Conservation (phyloP, 2,797 vertebrate genomes). For the Diplodus puntazzo region DNA sequence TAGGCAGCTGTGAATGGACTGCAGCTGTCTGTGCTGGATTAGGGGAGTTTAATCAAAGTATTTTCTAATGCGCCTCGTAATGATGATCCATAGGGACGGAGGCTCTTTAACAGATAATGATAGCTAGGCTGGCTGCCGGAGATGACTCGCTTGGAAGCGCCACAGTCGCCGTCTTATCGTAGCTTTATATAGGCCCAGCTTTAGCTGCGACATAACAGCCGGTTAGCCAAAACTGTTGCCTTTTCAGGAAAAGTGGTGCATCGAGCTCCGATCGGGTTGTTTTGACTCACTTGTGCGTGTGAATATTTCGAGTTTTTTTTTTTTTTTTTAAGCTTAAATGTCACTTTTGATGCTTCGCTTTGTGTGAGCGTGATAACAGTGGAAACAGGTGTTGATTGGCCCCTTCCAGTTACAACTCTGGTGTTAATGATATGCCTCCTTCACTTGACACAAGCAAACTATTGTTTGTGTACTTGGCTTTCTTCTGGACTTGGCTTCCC, state of each 20-base stretch:
- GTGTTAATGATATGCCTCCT: slow-evolving; percentile 68
- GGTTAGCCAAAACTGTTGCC: slow-evolving; percentile 23
- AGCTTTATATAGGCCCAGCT: slow-evolving; percentile 64
- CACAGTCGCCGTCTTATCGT: slow-evolving; percentile 67
- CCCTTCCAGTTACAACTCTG: slow-evolving; percentile 47
- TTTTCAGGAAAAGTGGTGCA: slow-evolving; percentile 29
- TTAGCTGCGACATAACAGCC: slow-evolving; percentile 30
- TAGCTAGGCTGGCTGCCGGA: slow-evolving; percentile 94
- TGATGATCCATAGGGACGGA: slow-evolving; percentile 97
- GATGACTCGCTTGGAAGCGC: slow-evolving; percentile 87
- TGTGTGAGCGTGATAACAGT: slow-evolving; percentile 33
- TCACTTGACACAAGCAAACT: slow-evolving; percentile 44
- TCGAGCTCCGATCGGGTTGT: slow-evolving; percentile 17
- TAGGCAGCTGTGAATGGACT: slow-evolving; percentile 97
- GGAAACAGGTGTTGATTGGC: slow-evolving; percentile 74
- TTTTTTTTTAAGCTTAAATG: slow-evolving; percentile 36
- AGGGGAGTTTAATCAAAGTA: slow-evolving; percentile 99
- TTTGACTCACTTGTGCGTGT: slow-evolving; percentile 6
- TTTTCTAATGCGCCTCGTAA: slow-evolving; percentile 98
- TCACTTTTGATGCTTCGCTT: slow-evolving; percentile 48
- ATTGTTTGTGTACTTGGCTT: slow-evolving; percentile 56
- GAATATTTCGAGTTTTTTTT: slow-evolving; percentile 9
- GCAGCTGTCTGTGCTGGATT: slow-evolving; percentile 98
- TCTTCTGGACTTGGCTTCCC: slow-evolving; percentile 37
- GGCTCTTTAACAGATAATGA: slow-evolving; percentile 98